Percentiles rank a stretch among this genome's conserved stretches.
phyloP scores from a whole-genome alignment of 2,113 vertebrate species.

The Chamaea fasciata region DNA sequence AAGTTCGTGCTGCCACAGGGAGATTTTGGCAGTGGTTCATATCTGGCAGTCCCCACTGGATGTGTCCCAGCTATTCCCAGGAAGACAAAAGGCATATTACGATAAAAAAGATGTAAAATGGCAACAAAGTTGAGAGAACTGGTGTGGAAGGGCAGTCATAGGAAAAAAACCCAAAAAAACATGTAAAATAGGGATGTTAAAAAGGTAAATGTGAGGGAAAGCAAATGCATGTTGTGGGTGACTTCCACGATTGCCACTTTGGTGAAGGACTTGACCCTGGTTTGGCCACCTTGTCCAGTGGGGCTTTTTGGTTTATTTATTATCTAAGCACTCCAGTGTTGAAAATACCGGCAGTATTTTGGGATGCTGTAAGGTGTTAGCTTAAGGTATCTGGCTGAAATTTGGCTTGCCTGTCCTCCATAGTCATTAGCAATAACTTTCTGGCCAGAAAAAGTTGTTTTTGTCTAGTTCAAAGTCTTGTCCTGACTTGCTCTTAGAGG shows the following conservation, averaged over 20 bases:
- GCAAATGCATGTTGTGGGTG: background rate
- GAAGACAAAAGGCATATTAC: background rate
- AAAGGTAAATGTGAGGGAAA: background rate
- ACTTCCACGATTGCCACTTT: background rate
- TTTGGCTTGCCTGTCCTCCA: background rate
- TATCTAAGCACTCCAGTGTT: background rate
- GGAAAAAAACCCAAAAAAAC: background rate
- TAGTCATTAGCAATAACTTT: background rate
- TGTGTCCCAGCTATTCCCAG: background rate
- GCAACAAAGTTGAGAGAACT: background rate
- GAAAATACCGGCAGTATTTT: background rate
- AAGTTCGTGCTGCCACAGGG: background rate
- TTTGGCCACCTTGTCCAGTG: background rate
- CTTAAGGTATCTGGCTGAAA: background rate
- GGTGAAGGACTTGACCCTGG: background rate
- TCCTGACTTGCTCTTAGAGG: constrained; percentile 47
- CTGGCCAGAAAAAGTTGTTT: constrained; percentile 10
- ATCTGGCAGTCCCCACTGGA: background rate
- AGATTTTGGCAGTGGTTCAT: background rate
- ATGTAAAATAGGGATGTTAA: background rate
- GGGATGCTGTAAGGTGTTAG: background rate
- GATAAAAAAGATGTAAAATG: background rate
- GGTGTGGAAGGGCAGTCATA: background rate
- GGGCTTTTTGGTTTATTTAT: background rate
- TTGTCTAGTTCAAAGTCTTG: constrained; percentile 25